These are phyloP conservation scores for Apogon talboti DNA, from an alignment of 2,797 vertebrate species.

Conservation along the genomic window DNA sequence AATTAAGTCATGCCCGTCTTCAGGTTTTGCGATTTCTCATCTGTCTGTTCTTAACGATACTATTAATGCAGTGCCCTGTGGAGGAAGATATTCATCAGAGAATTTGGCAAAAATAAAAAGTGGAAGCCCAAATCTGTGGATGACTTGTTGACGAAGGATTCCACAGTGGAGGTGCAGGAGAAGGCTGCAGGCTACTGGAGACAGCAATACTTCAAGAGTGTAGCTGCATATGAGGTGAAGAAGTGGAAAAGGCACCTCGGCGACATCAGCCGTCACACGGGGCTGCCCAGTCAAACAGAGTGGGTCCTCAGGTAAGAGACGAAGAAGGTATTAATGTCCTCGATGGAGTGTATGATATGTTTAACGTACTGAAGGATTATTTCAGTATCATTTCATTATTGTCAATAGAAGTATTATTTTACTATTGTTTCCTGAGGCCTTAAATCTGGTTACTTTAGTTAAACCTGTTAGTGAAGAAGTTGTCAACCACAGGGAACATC, in stretches of 20 bases:
- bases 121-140: constrained; percentile 59
- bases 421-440: no score
- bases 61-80: constrained; percentile 83
- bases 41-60: background rate
- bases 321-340: constrained; percentile 6
- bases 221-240: constrained; percentile 68
- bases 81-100: constrained; percentile 81
- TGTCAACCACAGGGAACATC: no score
- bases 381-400: no score
- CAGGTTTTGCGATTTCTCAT: background rate
- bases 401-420: no score
- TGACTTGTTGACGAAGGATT: constrained; percentile 49
- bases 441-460: no score
- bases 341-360: constrained; percentile 24
- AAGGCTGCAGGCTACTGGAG: constrained; percentile 87
- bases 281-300: constrained; percentile 84
- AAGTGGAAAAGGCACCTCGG: constrained; percentile 79
- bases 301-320: constrained; percentile 79
- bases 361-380: constrained; percentile 16
- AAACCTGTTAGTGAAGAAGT: no score
- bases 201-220: constrained; percentile 82
- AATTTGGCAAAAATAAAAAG: constrained; percentile 63
- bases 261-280: constrained; percentile 82
- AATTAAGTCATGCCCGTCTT: background rate
- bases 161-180: constrained; percentile 57